Evolutionary conservation across 1,140 invertebrate species (phyloP), one percentile per base, ranked within the genome.

Genomic region (Ips typographus): DNA sequence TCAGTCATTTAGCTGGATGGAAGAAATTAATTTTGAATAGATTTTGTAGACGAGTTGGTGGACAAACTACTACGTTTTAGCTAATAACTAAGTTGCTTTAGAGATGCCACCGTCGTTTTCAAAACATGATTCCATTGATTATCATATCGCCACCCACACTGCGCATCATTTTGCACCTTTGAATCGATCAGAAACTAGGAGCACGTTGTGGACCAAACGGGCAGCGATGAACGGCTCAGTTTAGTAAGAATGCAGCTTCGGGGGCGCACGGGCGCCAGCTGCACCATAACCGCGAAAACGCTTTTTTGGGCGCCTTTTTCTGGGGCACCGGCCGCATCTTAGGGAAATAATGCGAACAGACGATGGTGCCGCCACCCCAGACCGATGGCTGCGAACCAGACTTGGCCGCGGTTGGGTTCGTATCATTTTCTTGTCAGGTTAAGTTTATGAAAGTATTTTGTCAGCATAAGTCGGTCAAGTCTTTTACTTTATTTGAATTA

Each of bases 381-480:
- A 55, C 68, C 68, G 63, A 70, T 42, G 68, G 68, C 52, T 65
- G 61, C 68, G 61, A 70, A 51, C 58, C 67, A 44, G 68, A 70
- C 39, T 70, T 70, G 68, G 68, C 63, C 68, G 68, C 62, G 68
- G 68, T 65, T 65, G 68, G 68, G 68, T 70, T 39, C 55, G 68
- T 70, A 70, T 49, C 44, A 49, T 49, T 49, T 49, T 49, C 22
- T 22, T 49, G 7, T 49, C 22, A 49, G 22, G 3, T 49, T 49
- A 22, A 22, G 22, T 22, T 22, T 22, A 22, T 22, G 22, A 22
- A 22, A 22, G 22, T 22, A 22, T 22, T 22, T 22, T 22, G 22
- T 22, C 22, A 22, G 22, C 22, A 22, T 22, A 22, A 22, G 22
- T 22, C 22, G 22, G 22, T 22, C 22, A 22, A 22, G 22, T 22